Evolutionary conservation across 2,113 vertebrate genomes (phyloP), one percentile per base, ranked within the genome.

Genomic region (Gallinago jamesoni): DNA sequence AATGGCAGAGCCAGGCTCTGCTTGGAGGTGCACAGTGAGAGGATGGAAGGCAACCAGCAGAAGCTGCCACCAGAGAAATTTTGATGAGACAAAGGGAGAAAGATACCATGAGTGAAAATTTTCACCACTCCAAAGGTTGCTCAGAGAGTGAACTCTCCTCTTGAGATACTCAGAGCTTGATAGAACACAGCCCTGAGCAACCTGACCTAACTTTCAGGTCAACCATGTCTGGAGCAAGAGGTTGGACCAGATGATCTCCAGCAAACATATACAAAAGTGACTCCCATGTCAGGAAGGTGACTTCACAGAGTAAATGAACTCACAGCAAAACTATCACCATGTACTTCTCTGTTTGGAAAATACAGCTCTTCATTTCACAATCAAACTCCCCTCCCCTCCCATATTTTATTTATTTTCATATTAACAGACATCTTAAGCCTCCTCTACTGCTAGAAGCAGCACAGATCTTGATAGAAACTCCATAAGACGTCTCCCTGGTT

Each of bases 331-430:
- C 43, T 67, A 77, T 17, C 55, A 66, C 9, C 3, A 3, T 0
- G 0, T 43, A 62, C 64, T 74, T 48, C 33, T 76, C 53, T 80
- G 21, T 73, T 74, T 20, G 23, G 20, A 93, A 94, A 87, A 91
- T 3, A 52, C 28, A 75, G 39, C 14, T 78, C 18, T 87, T 72
- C 1, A 0, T 27, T 67, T 87, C 57, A 82, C 31, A 91, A 20
- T 37, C 28, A 57, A 72, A 77, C 18, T 78, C 1, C 0, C 7
- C 47, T 12, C 2, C 52, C 14, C 39, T 5, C 2, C 5, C 27
- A 63, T 21, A 14, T 60, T 63, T 78, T 75, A 37, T 55, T 93
- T 81, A 9, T 78, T 84, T 68, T 82, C 35, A n/a, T 72, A 33
- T 28, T 84, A 87, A 78, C 33, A 85, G 52, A 68, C 4, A 43